Evolutionary conservation across 2,113 vertebrate genomes (phyloP).

Genomic region (Microtus richardsoni): DNA sequence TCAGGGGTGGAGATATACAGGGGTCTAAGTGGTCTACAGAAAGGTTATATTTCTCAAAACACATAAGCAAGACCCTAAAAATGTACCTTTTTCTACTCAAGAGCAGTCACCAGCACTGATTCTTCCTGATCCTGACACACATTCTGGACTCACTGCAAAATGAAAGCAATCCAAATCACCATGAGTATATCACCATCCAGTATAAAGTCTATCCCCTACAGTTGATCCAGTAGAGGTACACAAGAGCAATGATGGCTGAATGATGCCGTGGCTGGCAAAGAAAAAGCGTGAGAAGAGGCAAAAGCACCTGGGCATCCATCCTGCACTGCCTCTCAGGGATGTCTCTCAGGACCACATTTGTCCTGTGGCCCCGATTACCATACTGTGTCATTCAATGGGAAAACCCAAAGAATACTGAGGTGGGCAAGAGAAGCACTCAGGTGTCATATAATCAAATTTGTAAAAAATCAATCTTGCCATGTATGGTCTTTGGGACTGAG

Average conservation of each 20-base stretch:
- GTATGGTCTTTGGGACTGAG: background rate
- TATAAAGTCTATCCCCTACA: background rate
- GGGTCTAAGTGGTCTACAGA: background rate
- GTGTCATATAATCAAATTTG: background rate
- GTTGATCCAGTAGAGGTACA: background rate
- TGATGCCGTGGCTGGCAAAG: background rate
- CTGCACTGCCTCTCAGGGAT: too few relatives aligned
- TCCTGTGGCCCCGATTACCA: background rate
- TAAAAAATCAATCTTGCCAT: background rate
- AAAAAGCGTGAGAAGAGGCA: rapidly evolving
- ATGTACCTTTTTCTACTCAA: background rate
- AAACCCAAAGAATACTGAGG: background rate
- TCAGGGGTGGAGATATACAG: background rate
- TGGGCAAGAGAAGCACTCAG: background rate
- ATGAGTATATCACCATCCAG: background rate
- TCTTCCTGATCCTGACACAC: background rate
- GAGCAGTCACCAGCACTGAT: background rate
- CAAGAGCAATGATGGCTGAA: background rate
- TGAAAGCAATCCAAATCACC: background rate
- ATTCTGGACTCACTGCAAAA: background rate
- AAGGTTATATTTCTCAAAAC: background rate
- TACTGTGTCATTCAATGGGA: rapidly evolving
- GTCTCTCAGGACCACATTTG: background rate
- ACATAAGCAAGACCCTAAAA: background rate
- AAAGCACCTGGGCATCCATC: too few relatives aligned